Evolutionary conservation across 2,797 vertebrate genomes (phyloP), one percentile per base, ranked within the genome.

Genomic region (Pipistrellus pygmaeus): DNA sequence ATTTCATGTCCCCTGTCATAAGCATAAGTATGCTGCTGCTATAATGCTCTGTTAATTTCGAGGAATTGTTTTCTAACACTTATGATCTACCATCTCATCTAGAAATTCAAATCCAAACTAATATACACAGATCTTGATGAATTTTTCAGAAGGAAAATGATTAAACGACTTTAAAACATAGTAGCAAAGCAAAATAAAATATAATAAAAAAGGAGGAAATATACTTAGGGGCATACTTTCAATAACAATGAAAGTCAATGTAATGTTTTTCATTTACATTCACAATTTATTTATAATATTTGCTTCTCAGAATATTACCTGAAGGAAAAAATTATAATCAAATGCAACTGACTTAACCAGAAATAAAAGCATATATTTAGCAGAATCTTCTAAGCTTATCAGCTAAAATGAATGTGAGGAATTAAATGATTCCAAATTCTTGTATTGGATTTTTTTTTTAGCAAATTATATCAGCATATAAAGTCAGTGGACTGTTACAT

Each of bases 271-370:
- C 95, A 95, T 95, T 97, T 95, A 93, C 90, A 85, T 93, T 95
- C 93, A 85, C 94, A 96, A 97, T 97, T 95, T 97, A 96, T 97
- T 96, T 96, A 94, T 93, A 96, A 96, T 95, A 96, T 96, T 94
- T 95, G 89, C 72, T 94, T 95, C 60, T 69, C 41, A 92, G 87
- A 97, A 97, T 96, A 94, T 96, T 96, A 97, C 97, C 97, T 97
- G 94, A 93, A 97, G 97, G 95, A 95, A 96, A 96, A 96, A 84
- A 95, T 84, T 88, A 96, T 88, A 96, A 97, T 95, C 78, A 94
- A 92, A 96, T 97, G 96, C 95, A 97, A 95, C 66, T 84, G 96
- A 94, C 35, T 96, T 96, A 92, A 93, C 13, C 68, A 96, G 85
- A 90, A 95, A 93, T 88, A 95, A 95, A 95, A 81, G 72, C 32